A percentile compares a stretch with the other conserved stretches of the same genome.
phyloP scores from a whole-genome alignment of 2,888 invertebrate genomes.

The Trissoscelio sp. region DNA sequence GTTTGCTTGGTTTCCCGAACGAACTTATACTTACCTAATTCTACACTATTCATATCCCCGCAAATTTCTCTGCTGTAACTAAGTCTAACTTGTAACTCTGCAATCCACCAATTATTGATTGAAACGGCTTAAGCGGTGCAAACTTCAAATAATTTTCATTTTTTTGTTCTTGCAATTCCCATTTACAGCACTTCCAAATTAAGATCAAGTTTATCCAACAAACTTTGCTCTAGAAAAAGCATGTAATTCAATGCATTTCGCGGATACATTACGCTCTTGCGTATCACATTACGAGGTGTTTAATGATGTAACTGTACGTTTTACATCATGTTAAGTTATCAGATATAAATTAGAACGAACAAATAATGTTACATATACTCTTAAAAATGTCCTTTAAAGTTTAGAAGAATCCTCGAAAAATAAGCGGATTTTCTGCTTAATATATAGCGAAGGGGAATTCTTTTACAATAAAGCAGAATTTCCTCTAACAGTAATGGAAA shows the following conservation, averaged over 20 bases:
- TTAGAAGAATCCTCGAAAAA: no score
- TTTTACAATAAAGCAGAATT: no score
- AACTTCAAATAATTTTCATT: constrained; percentile 49
- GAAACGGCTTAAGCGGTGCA: constrained; percentile 51
- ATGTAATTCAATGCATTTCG: neutral
- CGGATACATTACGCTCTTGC: no score
- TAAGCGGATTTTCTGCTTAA: no score
- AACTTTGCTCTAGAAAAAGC: constrained; percentile 8
- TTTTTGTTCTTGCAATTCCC: constrained; percentile 18
- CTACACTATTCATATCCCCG: constrained; percentile 45
- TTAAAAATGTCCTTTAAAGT: no score
- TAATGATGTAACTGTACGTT: no score
- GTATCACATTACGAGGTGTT: no score
- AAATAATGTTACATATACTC: no score
- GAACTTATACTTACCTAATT: constrained; percentile 58
- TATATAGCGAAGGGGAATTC: no score
- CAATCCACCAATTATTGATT: constrained; percentile 61
- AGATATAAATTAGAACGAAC: no score
- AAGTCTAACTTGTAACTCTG: constrained; percentile 56
- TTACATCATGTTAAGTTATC: no score
- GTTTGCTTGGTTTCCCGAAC: constrained; percentile 34
- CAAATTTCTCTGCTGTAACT: constrained; percentile 51
- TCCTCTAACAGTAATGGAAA: no score
- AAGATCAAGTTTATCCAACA: constrained; percentile 4
- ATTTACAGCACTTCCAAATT: constrained; percentile 8